Conservation (phyloP, 2,888 invertebrate genomes). For the Orchesellides sinensis region DNA sequence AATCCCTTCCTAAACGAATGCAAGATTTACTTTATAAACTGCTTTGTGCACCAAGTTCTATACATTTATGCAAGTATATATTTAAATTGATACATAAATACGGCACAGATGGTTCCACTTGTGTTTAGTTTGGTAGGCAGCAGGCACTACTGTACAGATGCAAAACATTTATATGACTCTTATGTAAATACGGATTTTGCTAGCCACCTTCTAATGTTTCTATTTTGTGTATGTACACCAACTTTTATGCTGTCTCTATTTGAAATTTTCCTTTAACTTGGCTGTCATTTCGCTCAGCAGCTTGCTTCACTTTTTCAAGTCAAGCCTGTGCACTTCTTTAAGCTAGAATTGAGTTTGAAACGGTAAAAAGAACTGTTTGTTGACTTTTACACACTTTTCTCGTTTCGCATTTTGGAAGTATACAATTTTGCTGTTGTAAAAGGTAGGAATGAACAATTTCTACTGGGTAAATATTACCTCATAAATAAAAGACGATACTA, state of each 20-base stretch:
- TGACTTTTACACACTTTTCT: constrained; percentile 49
- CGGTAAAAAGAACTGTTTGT: constrained; percentile 36
- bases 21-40: too few relatives aligned
- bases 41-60: too few relatives aligned
- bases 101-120: too few relatives aligned
- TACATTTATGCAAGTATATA: too few relatives aligned
- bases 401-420: not conserved
- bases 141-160: too few relatives aligned
- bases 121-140: too few relatives aligned
- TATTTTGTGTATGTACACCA: too few relatives aligned
- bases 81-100: too few relatives aligned
- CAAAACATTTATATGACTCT: too few relatives aligned
- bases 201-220: too few relatives aligned
- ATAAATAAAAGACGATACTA: constrained; percentile 56
- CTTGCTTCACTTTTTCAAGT: constrained; percentile 11
- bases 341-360: constrained; percentile 48
- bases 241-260: constrained; percentile 24
- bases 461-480: constrained; percentile 48
- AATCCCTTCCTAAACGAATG: constrained; percentile 10
- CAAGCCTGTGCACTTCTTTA: constrained; percentile 37
- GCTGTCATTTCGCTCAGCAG: constrained; percentile 20
- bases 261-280: constrained; percentile 24
- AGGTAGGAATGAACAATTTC: constrained; percentile 5
- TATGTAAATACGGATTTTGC: too few relatives aligned
- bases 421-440: constrained; percentile 10